Evolutionary conservation across 1,140 invertebrate species (phyloP).

Genomic region (Drosophila subobscura): DNA sequence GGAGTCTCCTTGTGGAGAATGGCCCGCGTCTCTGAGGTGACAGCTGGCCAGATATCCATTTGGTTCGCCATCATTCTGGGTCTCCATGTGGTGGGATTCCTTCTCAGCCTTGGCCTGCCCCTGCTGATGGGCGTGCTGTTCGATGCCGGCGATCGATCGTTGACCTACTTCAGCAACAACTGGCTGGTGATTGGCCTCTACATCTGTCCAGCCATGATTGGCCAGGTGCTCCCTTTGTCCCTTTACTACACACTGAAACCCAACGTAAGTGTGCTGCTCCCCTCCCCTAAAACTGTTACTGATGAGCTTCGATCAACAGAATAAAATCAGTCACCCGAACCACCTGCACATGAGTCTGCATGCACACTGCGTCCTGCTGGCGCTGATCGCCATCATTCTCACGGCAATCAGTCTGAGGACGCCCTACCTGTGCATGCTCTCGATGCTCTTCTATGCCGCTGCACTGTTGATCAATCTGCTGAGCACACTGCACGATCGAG

Average conservation of each 20-base stretch:
- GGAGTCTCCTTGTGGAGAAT: conserved; percentile 78
- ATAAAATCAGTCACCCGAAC: conserved; percentile 59
- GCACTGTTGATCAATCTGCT: conserved; percentile 66
- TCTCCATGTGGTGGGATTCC: conserved; percentile 64
- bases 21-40: conserved; percentile 39
- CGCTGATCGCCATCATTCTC: conserved; percentile 56
- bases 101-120: conserved; percentile 84
- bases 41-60: conserved; percentile 38
- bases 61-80: conserved; percentile 63
- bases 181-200: conserved; percentile 87
- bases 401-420: conserved; percentile 65
- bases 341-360: conserved; percentile 74
- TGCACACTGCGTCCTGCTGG: conserved; percentile 64
- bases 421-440: conserved; percentile 73
- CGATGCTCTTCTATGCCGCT: conserved; percentile 64
- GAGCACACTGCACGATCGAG: conserved; percentile 70
- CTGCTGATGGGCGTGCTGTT: conserved; percentile 84
- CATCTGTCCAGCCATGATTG: conserved; percentile 84
- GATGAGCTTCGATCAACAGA: conserved; percentile 15
- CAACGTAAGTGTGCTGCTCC: conserved; percentile 70
- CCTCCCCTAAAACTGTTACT: too few species aligned
- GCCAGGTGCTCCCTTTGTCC: conserved; percentile 62
- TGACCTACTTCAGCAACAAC: conserved; percentile 88
- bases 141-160: conserved; percentile 84
- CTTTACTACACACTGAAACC: conserved; percentile 82